These are phyloP conservation scores for Lates japonicus DNA, from an alignment of 2,797 vertebrate species.

Conservation along the genomic window DNA sequence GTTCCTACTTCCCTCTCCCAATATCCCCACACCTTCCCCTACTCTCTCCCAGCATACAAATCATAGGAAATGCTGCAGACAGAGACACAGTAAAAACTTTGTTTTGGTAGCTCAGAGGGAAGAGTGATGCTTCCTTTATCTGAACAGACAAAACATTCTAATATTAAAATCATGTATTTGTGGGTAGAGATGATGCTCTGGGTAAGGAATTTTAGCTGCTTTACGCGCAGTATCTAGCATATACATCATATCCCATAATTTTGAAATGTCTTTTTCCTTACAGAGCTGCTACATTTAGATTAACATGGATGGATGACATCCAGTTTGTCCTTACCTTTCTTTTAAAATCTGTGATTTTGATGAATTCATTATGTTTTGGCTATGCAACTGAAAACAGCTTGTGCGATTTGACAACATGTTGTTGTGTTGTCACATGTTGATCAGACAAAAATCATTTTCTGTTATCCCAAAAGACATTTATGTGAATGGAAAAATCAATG, in stretches of 20 bases:
- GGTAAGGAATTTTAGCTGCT: background rate
- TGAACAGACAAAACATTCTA: constrained; percentile 15
- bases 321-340: background rate
- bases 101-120: background rate
- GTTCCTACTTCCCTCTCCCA: constrained; percentile 15
- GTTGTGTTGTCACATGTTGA: constrained; percentile 11
- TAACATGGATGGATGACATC: background rate
- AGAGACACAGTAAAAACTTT: background rate
- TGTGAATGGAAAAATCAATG: constrained; percentile 76
- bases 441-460: constrained; percentile 41
- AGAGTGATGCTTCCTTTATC: constrained; percentile 1
- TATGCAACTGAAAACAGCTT: background rate
- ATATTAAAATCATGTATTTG: constrained; percentile 11
- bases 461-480: constrained; percentile 38
- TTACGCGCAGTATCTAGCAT: background rate
- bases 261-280: background rate
- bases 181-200: background rate
- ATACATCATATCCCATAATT: background rate
- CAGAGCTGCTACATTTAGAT: background rate
- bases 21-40: background rate
- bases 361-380: background rate
- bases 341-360: background rate
- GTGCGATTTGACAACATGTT: background rate
- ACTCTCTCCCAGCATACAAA: background rate
- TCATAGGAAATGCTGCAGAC: constrained; percentile 11